These are phyloP conservation scores for Chaetops frenatus DNA, from an alignment of 2,113 vertebrate species.

Conservation along the genomic window DNA sequence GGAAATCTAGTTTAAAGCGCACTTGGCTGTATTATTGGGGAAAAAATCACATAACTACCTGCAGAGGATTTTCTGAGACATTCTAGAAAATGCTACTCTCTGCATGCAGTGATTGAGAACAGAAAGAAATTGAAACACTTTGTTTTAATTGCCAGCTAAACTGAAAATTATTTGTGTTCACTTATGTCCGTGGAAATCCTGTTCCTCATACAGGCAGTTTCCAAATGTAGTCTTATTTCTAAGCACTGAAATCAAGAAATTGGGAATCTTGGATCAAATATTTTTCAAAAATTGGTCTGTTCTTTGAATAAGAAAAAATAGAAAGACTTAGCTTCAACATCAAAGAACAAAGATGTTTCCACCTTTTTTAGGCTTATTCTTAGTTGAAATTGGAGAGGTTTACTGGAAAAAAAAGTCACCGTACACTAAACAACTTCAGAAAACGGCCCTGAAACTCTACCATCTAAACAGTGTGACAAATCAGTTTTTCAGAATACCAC, in stretches of 20 bases:
- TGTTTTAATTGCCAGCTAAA: background rate
- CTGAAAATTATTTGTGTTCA: background rate
- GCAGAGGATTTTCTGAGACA: background rate
- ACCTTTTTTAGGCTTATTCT: background rate
- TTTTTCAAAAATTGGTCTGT: background rate
- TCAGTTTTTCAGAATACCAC: background rate
- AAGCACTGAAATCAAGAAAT: background rate
- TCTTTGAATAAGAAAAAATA: background rate
- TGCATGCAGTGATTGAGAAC: background rate
- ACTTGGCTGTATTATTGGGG: background rate
- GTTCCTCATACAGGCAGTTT: background rate
- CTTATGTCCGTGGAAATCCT: background rate
- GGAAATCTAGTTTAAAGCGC: background rate
- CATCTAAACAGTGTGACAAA: background rate
- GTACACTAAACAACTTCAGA: background rate
- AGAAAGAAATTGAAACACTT: background rate
- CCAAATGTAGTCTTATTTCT: background rate
- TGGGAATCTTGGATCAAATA: background rate
- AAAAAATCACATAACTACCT: background rate
- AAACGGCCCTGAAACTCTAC: background rate
- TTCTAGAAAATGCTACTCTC: background rate
- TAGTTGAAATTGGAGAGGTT: rapidly evolving
- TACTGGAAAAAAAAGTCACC: background rate
- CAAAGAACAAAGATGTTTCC: background rate
- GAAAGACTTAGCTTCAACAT: background rate